Evolutionary conservation across 2,113 vertebrate genomes (phyloP), one percentile per base, ranked within the genome.

Genomic region (Atractosteus spatula): DNA sequence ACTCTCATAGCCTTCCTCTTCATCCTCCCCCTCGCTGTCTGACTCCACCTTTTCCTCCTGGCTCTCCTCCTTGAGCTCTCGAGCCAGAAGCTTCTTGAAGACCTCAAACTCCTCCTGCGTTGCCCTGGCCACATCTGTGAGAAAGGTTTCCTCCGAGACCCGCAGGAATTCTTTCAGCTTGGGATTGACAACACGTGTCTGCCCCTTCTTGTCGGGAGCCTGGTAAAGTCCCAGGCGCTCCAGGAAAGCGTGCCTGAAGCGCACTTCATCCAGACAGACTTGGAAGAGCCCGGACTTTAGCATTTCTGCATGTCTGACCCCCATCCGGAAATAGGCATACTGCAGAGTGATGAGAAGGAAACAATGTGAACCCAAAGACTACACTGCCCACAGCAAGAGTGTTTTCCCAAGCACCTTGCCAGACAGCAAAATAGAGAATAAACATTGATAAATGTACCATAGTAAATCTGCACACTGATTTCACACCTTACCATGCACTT

Each of bases 271-370:
- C n/a, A 97, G 65, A 0, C 91, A 57, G 71, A 75, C 78, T 54
- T 79, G 84, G 72, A 98, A 94, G 3, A 95, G 77, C 5, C 79
- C 83, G 4, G 86, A 87, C 75, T 85, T 93, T 68, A 94, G 85
- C 76, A 99, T 92, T 47, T 93, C 93, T 1, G 69, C 68, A 14
- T 98, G 96, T 72, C 69, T 89, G 43, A 97, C 57, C 0, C 97
- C 97, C 97, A 99, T 97, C 82, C 96, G 87, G 79, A 98, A 99
- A 83, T 96, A 98, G 0, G 82, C 93, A 8, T 98, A 99, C 97
- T 99, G 89, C 7, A 62, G 81, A 77, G 44, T 76, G 62, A 11
- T 43, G 47, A 79, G 13, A 64, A 29, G 65, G 56, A 10, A 70
- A 11, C 55, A 0, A 0, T 0, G 55, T 59, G 57, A 70, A 2